Base-by-base conservation (phyloP, 2,797 vertebrate species). In the Muscicapa comitata region DNA sequence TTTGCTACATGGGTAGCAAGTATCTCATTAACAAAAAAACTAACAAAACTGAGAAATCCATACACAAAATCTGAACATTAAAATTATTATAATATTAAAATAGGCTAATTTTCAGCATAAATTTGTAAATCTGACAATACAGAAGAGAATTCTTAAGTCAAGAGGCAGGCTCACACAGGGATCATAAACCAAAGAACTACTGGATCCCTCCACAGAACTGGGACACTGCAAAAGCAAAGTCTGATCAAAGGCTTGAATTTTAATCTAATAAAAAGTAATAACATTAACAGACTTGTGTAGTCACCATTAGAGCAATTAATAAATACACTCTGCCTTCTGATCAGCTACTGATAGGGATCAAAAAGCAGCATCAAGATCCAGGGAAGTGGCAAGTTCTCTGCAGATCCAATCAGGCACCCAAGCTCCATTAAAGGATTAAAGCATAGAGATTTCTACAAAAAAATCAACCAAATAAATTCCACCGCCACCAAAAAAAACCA, bases 1-100 rank as follows among this genome's bases (percentile, higher is more conserved):
- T 26, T 0, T 90, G 28, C 17, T 83, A 38, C 0, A 1, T 10
- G 8, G 23, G 13, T 21, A 57, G 6, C 20, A 88, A 43, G 18
- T 43, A 51, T 7, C 7, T 53, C 25, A 48, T 15, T 35, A 21
- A 5, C 17, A 5, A 68, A 23, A 4, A 68, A 23, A 3, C 0
- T 9, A 25, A 15, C 4, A 40, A 40, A 33, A 17, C 6, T 2
- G 35, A 55, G 35, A 33, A 37, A 2, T 1, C 2, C 7, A 23
- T 7, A n/a, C 13, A 45, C 43, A 45, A 26, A 51, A 71, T 38
- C 17, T 38, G 20, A 65, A 17, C 13, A 42, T 17, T 4, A 29
- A 33, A 55, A 40, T 35, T 25, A 19, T 14, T 33, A 17, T 5
- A 38, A 24, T 11, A 55, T 13, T 83, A 0, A 1, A 54, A 84